phyloP scores from a whole-genome alignment of 2,888 invertebrate species.

The Pachydiplax longipennis region DNA sequence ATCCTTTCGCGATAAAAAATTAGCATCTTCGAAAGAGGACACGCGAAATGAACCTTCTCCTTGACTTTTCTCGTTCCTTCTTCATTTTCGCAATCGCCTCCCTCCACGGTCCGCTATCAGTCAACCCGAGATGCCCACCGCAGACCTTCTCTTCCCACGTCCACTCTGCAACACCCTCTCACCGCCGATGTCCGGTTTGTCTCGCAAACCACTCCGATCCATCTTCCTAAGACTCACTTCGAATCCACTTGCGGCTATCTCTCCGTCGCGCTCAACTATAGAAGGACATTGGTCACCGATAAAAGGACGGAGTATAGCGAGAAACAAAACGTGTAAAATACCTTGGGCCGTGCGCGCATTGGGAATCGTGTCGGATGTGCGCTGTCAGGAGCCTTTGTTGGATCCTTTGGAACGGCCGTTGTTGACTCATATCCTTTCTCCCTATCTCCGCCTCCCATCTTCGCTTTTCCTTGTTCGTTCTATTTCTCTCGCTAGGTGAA shows the following conservation, averaged over 20 bases:
- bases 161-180: not conserved
- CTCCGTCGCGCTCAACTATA: not conserved
- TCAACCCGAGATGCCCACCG: conserved; percentile 2
- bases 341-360: not conserved
- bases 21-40: not conserved
- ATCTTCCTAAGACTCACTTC: not conserved
- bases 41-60: not conserved
- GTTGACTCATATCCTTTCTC: not conserved
- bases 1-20: not conserved
- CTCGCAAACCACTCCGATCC: not conserved
- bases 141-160: not conserved
- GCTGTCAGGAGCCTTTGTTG: not conserved
- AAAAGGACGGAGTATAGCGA: not conserved
- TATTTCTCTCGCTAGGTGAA: not conserved
- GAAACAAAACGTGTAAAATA: not conserved
- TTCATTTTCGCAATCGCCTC: conserved; percentile 24
- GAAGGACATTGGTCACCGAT: not conserved
- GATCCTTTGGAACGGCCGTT: not conserved
- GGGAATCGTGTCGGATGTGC: not conserved
- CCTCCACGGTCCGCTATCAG: not conserved
- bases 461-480: not conserved
- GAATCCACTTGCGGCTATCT: not conserved
- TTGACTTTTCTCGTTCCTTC: conserved; percentile 3
- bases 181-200: not conserved
- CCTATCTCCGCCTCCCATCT: not conserved